Conservation (phyloP, 2,113 vertebrate genomes). For the Sylvietta virens region DNA sequence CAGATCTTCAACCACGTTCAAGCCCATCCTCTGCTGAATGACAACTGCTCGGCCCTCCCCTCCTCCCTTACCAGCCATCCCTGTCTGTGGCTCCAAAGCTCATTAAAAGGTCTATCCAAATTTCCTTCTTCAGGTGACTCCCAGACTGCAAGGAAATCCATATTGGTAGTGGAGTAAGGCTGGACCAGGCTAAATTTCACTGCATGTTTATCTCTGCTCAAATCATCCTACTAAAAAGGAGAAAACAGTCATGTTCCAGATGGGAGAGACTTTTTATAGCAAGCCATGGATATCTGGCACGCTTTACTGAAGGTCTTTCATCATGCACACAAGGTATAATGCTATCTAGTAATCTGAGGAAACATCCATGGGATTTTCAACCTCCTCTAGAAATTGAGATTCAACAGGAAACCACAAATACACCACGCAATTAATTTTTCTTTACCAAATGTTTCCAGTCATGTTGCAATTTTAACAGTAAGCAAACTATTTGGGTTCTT, state of each 20-base stretch:
- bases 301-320: not conserved
- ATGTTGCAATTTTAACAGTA: slow-evolving; percentile 59
- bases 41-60: not conserved
- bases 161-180: not conserved
- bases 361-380: slow-evolving; percentile 38
- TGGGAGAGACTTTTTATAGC: slow-evolving; percentile 3
- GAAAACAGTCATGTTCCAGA: not conserved
- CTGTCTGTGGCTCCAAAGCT: not conserved
- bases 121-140: not conserved
- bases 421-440: slow-evolving; percentile 58
- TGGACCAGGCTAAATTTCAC: not conserved
- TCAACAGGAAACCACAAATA: slow-evolving; percentile 58
- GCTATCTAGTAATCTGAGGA: slow-evolving; percentile 64
- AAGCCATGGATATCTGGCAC: not conserved
- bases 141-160: not conserved
- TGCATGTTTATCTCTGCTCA: not conserved
- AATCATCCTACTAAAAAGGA: not conserved
- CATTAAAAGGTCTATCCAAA: not conserved
- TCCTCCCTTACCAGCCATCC: not conserved
- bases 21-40: not conserved
- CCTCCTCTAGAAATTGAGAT: slow-evolving; percentile 46
- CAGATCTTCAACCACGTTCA: not conserved
- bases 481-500: slow-evolving; percentile 40
- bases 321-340: slow-evolving; percentile 28
- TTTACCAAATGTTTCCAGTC: slow-evolving; percentile 51